phyloP scores from a whole-genome alignment of 1,140 invertebrate species.

The Drosophila arawakana region DNA sequence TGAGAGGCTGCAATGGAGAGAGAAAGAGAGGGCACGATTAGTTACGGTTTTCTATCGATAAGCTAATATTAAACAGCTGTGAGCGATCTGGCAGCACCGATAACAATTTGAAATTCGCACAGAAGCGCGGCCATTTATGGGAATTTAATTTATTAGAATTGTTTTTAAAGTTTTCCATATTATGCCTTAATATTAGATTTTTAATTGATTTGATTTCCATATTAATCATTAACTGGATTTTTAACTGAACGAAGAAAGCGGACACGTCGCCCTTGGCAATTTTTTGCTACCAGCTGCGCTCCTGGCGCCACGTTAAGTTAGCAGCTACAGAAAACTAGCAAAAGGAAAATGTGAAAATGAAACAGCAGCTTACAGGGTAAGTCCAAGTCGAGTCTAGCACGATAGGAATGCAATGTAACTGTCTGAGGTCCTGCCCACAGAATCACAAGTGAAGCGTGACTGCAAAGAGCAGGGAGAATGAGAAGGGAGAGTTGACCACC shows the following conservation, averaged over 20 bases:
- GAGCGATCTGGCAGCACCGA: not conserved
- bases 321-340: not conserved
- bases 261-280: no score
- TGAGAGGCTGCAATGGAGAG: slow-evolving; percentile 62
- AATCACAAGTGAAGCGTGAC: slow-evolving; percentile 45
- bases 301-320: not conserved
- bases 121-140: no score
- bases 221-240: no score
- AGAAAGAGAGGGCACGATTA: not conserved
- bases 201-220: no score
- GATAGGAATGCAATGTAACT: not conserved
- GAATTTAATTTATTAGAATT: no score
- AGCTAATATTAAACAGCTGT: not conserved
- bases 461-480: slow-evolving; percentile 23
- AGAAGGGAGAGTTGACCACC: slow-evolving; percentile 3
- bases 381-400: not conserved
- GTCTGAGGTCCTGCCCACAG: slow-evolving; percentile 24
- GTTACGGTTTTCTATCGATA: not conserved
- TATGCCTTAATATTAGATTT: no score
- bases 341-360: not conserved
- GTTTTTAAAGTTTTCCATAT: no score
- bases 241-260: no score
- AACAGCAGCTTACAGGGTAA: not conserved
- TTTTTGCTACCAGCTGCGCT: no score
- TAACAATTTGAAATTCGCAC: not conserved